Conservation (phyloP, 2,113 vertebrate genomes). For the Podiceps cristatus region DNA sequence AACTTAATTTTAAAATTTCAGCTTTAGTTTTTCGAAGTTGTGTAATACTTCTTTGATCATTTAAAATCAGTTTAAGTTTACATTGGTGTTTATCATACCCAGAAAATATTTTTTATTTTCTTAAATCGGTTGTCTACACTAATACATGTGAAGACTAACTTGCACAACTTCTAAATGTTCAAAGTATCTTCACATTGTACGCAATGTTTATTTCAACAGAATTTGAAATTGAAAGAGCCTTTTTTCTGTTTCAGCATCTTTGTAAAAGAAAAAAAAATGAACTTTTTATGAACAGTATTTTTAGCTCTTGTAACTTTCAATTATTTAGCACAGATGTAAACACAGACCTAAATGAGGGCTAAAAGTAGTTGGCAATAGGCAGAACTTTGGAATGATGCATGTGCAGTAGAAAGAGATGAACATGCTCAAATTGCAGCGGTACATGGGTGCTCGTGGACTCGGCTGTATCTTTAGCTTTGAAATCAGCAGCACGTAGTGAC, state of each 20-base stretch:
- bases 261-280: background rate
- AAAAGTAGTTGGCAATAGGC: background rate
- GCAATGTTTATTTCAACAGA: background rate
- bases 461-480: background rate
- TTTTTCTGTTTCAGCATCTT: background rate
- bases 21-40: background rate
- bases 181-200: background rate
- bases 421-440: background rate
- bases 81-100: background rate
- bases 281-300: background rate
- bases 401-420: background rate
- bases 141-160: background rate
- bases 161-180: background rate
- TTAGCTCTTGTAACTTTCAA: background rate
- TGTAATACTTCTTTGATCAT: background rate
- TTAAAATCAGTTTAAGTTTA: background rate
- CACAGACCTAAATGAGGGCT: background rate
- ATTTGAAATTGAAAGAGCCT: background rate
- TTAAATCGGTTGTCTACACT: background rate
- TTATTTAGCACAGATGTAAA: background rate
- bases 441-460: fast-evolving
- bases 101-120: background rate
- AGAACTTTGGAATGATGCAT: background rate
- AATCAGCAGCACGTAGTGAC: background rate
- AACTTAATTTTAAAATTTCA: background rate